These are phyloP conservation scores for Macaria liturata DNA, from an alignment of 2,888 invertebrate genomes.

Conservation along the genomic window DNA sequence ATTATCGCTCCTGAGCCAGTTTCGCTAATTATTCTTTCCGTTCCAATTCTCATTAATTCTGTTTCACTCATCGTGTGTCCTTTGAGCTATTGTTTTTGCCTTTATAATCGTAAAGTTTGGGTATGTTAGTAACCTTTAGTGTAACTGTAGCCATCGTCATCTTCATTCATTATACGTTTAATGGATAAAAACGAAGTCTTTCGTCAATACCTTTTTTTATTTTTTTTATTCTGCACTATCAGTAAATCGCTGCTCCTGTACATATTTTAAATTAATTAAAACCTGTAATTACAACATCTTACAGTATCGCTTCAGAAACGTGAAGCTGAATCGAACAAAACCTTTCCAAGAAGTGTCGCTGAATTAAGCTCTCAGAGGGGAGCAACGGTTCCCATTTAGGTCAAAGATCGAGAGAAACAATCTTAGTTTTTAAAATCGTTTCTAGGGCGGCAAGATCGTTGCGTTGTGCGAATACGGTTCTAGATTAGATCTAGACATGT, in stretches of 20 bases:
- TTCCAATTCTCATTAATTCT: constrained; percentile 34
- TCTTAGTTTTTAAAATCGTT: constrained; percentile 37
- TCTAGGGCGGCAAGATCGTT: constrained; percentile 59
- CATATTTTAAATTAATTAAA: no score
- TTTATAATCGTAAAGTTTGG: no score
- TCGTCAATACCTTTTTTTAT: no score
- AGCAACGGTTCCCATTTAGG: constrained; percentile 49
- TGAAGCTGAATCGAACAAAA: no score
- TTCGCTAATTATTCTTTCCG: constrained; percentile 39
- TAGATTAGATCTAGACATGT: constrained; percentile 39
- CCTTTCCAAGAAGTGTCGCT: constrained; percentile 14
- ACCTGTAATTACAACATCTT: no score
- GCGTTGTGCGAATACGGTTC: constrained; percentile 46
- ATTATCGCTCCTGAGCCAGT: constrained; percentile 30
- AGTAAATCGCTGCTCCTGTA: no score
- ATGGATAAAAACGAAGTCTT: no score
- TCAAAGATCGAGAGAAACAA: constrained; percentile 40
- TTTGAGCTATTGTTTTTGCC: constrained; percentile 24
- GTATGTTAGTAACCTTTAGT: no score
- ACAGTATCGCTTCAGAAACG: no score
- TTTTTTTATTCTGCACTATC: no score
- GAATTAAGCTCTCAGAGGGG: constrained; percentile 40
- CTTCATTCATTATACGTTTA: no score
- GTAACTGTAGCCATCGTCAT: no score
- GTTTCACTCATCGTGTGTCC: constrained; percentile 44